phyloP scores from a whole-genome alignment of 1,140 invertebrate genomes.

The Pissodes strobi region DNA sequence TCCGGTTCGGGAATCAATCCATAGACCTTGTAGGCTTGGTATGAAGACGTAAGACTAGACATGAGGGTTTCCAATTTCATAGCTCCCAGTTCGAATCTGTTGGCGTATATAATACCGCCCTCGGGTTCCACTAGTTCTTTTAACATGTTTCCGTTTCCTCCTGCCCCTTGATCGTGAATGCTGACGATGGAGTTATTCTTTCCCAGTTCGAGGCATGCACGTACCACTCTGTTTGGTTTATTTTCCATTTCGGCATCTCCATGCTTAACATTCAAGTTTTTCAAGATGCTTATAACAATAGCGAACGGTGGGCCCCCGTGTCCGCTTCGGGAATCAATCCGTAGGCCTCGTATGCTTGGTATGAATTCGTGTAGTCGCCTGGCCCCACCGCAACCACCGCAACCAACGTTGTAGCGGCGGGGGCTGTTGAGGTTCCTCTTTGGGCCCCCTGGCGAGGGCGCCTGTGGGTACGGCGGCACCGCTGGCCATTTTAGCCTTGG shows the following conservation, averaged over 20 bases:
- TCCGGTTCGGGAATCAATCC: no score
- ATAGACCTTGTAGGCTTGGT: no score
- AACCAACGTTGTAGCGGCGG: slow-evolving; percentile 42
- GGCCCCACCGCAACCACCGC: slow-evolving; percentile 42
- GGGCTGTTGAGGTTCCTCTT: slow-evolving; percentile 46
- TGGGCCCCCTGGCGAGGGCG: no score
- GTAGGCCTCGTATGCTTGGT: slow-evolving; percentile 63
- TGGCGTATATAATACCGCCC: slow-evolving; percentile 88
- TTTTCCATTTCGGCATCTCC: slow-evolving; percentile 99
- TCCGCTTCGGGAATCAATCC: no score
- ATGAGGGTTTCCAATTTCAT: slow-evolving; percentile 97
- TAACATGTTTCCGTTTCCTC: slow-evolving; percentile 97
- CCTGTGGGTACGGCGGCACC: slow-evolving; percentile 30
- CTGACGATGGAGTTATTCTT: slow-evolving; percentile 87
- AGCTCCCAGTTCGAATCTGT: slow-evolving; percentile 89
- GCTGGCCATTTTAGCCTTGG: slow-evolving; percentile 45
- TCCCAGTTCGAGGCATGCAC: slow-evolving; percentile 86
- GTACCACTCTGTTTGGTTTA: slow-evolving; percentile 90
- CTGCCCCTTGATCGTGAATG: slow-evolving; percentile 94
- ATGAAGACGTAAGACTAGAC: slow-evolving; percentile 78
- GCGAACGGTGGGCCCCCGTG: slow-evolving; percentile 53
- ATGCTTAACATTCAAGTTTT: no score
- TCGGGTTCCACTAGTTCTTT: slow-evolving; percentile 95
- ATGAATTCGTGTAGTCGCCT: slow-evolving; percentile 56
- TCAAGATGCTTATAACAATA: no score